phyloP scores from a whole-genome alignment of 2,113 vertebrate species.

The Opisthocomus hoazin region DNA sequence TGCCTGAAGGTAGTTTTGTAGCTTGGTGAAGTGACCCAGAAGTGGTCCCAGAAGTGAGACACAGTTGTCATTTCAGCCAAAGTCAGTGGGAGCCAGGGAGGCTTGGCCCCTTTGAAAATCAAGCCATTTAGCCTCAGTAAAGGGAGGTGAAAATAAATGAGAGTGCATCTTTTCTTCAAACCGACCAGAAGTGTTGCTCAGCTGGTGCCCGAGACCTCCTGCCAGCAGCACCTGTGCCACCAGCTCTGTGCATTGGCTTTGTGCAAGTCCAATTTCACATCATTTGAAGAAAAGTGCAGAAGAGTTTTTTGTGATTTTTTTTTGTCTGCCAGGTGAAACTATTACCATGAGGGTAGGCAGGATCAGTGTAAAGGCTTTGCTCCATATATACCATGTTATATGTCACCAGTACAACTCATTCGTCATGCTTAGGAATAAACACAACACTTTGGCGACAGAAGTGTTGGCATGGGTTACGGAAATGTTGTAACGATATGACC shows the following conservation, averaged over 20 bases:
- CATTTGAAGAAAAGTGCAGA: neutral
- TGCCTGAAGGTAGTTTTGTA: neutral
- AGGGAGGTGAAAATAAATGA: neutral
- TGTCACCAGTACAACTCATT: neutral
- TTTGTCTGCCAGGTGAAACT: neutral
- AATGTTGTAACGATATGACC: too few relatives aligned
- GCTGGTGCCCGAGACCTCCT: neutral
- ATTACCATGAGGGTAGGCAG: neutral
- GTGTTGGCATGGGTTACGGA: too few relatives aligned
- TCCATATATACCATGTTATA: neutral
- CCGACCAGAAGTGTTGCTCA: neutral
- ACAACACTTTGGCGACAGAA: neutral
- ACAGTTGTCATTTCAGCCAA: neutral
- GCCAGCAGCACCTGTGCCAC: slow-evolving; percentile 5
- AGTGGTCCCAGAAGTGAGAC: neutral
- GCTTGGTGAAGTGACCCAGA: neutral
- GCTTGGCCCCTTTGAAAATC: neutral
- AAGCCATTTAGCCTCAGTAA: neutral
- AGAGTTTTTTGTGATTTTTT: neutral
- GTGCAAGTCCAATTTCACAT: neutral
- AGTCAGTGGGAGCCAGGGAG: neutral
- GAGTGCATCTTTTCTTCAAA: neutral
- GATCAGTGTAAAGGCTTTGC: neutral
- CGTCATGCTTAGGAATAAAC: neutral
- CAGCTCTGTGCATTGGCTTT: neutral